Base-by-base conservation (phyloP, 2,797 vertebrate genomes). In the Propithecus deckenii region DNA sequence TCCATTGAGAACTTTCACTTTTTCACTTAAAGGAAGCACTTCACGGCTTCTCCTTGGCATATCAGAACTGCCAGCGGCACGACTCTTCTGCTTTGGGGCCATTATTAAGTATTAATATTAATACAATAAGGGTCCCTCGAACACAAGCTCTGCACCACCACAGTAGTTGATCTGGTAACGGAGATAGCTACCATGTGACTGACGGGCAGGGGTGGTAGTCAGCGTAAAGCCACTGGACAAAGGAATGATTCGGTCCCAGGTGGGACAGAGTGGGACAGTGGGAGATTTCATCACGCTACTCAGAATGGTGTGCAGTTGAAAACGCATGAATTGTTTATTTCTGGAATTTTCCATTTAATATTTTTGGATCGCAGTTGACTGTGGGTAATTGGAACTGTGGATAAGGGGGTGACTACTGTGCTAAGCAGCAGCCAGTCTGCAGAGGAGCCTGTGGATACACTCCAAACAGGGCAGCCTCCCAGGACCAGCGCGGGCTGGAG, bases 151-250 rank as follows among this genome's bases (percentile, higher is more conserved):
- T 55, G 23, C 0, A 7, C 38, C 1, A 38, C 20, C n/a, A 0
- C 12, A 13, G 55, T 10, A 38, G 4, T 17, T 35, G 7, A 55
- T 38, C 76, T 55, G 48, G 25, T 79, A 4, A 55, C n/a, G 0
- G 2, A 55, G 76, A 79, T 14, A 23, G 76, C 50, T 55, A 2
- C 50, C 9, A 10, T 15, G 76, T 25, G 50, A 55, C n/a, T 38
- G 14, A 4, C 14, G 4, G 76, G 50, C 67, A 23, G 67, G 50
- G 13, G 55, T 9, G 11, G 14, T 38, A 15, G 76, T 38, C 0
- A 8, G n/a, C 0, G 4, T 38, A 13, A n/a, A 55, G 25, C n/a
- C 7, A 9, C n/a, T 2, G 4, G 22, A 55, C 22, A 38, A 79
- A 79, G 50, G 50, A 55, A 28, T n/a, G n/a, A 35, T 55, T 38